Conservation (phyloP, 2,113 vertebrate species). For the Ptyas mucosa region DNA sequence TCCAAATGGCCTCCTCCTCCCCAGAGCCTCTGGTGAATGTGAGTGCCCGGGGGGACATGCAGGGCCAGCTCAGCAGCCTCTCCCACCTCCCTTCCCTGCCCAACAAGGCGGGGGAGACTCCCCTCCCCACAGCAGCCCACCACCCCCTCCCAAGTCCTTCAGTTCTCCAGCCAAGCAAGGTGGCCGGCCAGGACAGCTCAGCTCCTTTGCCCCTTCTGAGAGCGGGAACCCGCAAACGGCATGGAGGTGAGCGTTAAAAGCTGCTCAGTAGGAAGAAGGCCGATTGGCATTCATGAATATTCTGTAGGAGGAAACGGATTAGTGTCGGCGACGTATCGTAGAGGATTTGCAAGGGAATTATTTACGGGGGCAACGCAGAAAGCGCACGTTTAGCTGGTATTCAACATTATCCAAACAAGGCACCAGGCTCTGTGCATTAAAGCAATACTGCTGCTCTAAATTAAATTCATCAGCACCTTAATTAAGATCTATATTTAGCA, state of each 20-base stretch:
- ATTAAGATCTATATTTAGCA: conserved; percentile 79
- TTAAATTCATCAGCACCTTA: conserved; percentile 79
- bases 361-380: conserved; percentile 69
- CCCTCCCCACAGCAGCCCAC: not conserved
- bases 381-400: conserved; percentile 73
- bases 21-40: not conserved
- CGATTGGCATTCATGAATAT: conserved; percentile 15
- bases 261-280: conserved; percentile 5
- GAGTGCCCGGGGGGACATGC: not conserved
- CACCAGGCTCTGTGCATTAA: conserved; percentile 62
- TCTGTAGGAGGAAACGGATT: conserved; percentile 53
- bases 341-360: conserved; percentile 70
- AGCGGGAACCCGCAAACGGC: not conserved
- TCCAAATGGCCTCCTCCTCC: not conserved
- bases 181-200: not conserved
- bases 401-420: conserved; percentile 71
- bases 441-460: conserved; percentile 74
- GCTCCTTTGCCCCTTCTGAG: fast-evolving
- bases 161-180: not conserved
- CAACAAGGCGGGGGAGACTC: not conserved
- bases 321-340: conserved; percentile 45
- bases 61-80: not conserved
- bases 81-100: not conserved
- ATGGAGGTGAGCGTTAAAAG: not conserved
- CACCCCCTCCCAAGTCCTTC: not conserved